Conservation (phyloP, 2,797 vertebrate species). For the Cossypha caffra region DNA sequence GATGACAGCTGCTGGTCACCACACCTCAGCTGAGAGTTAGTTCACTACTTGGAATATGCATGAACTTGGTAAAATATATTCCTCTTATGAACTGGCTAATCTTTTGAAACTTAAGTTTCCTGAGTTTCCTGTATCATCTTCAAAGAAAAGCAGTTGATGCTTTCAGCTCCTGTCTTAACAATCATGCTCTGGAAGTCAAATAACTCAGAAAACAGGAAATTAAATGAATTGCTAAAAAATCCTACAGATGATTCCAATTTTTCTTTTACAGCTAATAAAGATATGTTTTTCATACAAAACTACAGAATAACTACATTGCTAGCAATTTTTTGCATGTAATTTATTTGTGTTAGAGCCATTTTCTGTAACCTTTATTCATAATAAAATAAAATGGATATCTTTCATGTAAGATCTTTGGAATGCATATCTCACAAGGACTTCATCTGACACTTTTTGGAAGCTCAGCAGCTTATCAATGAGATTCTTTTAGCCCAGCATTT, state of each 20-base stretch:
- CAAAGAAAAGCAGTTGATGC: constrained; percentile 53
- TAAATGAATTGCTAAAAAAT: constrained; percentile 69
- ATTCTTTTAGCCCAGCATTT: background rate
- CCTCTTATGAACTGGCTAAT: constrained; percentile 37
- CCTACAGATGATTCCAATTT: constrained; percentile 66
- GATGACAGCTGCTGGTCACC: background rate
- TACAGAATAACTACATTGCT: background rate
- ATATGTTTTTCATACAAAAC: background rate
- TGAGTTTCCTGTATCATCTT: constrained; percentile 66
- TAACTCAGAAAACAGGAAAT: constrained; percentile 76
- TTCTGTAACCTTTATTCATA: background rate
- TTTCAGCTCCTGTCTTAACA: background rate
- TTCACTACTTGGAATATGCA: constrained; percentile 39
- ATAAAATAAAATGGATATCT: background rate
- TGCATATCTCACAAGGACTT: background rate
- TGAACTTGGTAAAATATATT: constrained; percentile 44
- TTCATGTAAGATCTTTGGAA: background rate
- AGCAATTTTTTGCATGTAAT: background rate
- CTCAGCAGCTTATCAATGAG: background rate
- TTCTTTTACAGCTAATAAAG: constrained; percentile 56
- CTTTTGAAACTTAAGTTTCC: constrained; percentile 64
- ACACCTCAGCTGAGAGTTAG: background rate
- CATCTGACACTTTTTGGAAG: background rate
- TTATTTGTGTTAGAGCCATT: background rate
- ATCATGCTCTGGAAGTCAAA: constrained; percentile 48